Conservation (phyloP, 2,888 invertebrate species). For the Carterocephalus palaemon region DNA sequence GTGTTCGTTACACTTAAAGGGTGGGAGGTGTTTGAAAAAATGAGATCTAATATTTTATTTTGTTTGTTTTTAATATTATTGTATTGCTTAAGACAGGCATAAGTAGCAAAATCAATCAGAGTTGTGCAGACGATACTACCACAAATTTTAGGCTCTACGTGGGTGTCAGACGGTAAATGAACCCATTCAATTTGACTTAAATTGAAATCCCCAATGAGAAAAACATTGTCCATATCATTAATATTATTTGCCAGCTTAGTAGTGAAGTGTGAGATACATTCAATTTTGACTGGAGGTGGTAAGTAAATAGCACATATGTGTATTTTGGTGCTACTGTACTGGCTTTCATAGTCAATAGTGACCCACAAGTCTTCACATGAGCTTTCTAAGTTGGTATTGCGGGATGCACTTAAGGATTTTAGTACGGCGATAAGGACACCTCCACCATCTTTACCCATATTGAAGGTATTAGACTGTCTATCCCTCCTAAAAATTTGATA, state of each 20-base stretch:
- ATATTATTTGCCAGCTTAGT: background rate
- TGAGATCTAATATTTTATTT: background rate
- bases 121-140: background rate
- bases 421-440: too few species aligned
- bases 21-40: background rate
- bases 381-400: too few species aligned
- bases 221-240: background rate
- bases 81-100: background rate
- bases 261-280: background rate
- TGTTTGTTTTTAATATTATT: background rate
- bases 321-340: background rate
- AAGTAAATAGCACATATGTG: background rate
- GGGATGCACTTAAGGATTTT: too few species aligned
- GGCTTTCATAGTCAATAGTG: background rate
- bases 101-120: background rate
- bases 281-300: background rate
- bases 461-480: constrained; percentile 9
- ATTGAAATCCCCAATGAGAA: background rate
- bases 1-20: background rate
- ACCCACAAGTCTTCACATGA: constrained; percentile 4
- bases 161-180: background rate
- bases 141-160: background rate
- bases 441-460: constrained; percentile 4
- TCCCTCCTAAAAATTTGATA: constrained; percentile 12
- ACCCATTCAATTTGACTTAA: background rate